Conservation (phyloP, 2,113 vertebrate genomes). For the Grallaria varia region DNA sequence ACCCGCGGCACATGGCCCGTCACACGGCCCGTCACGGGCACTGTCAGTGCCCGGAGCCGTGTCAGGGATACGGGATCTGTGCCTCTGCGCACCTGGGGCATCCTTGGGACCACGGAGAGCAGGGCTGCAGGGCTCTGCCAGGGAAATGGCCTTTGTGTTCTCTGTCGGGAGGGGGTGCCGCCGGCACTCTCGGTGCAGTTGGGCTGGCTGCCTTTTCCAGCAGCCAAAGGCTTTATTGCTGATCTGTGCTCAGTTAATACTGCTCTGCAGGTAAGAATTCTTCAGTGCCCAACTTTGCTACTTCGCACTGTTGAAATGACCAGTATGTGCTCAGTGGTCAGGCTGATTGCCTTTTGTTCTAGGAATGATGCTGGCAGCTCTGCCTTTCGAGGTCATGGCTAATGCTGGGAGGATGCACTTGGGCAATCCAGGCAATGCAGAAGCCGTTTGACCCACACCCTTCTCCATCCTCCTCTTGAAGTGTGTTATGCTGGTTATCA, state of each 20-base stretch:
- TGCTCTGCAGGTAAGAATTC: neutral
- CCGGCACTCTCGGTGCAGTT: fast-evolving
- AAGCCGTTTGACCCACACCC: neutral
- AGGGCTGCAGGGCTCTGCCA: neutral
- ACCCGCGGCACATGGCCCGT: fast-evolving
- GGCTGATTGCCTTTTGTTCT: neutral
- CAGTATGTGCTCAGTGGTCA: neutral
- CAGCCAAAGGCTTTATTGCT: neutral
- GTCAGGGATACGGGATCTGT: fast-evolving
- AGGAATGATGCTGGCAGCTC: neutral
- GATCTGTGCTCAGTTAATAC: neutral
- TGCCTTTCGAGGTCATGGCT: neutral
- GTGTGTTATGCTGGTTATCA: neutral
- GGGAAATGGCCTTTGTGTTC: neutral
- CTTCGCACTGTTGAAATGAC: neutral
- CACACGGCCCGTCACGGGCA: no score
- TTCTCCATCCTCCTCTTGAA: neutral
- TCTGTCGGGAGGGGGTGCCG: fast-evolving
- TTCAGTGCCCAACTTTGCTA: neutral
- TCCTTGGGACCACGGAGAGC: neutral
- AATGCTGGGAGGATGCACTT: neutral
- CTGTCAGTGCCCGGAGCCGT: fast-evolving
- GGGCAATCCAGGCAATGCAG: neutral
- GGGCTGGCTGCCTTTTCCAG: neutral
- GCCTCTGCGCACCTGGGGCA: neutral